Conservation (phyloP, 2,113 vertebrate genomes). For the Xiphophorus maculatus region DNA sequence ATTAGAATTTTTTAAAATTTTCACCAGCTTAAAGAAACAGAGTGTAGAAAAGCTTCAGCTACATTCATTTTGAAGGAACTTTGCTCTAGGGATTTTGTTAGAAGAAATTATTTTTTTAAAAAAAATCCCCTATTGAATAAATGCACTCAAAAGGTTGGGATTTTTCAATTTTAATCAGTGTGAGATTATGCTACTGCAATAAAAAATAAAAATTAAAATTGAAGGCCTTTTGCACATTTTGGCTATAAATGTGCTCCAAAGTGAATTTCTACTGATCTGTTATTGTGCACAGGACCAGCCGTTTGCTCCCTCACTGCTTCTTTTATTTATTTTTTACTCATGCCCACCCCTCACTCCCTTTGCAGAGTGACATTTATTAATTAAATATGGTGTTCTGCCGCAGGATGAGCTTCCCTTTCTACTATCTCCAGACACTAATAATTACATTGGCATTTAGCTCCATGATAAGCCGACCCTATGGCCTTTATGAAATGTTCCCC, state of each 20-base stretch:
- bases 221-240: too few relatives aligned
- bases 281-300: conserved; percentile 34
- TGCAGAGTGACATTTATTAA: conserved; percentile 80
- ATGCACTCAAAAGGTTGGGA: too few relatives aligned
- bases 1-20: too few relatives aligned
- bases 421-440: conserved; percentile 80
- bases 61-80: too few relatives aligned
- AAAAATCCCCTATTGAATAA: too few relatives aligned
- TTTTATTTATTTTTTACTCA: conserved; percentile 27
- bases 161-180: too few relatives aligned
- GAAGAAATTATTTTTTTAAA: too few relatives aligned
- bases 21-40: too few relatives aligned
- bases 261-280: conserved; percentile 21
- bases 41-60: too few relatives aligned
- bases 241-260: background rate
- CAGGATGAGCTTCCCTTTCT: conserved; percentile 71
- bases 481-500: conserved; percentile 79
- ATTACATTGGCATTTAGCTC: conserved; percentile 83
- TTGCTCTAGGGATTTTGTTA: too few relatives aligned
- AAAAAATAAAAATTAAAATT: too few relatives aligned
- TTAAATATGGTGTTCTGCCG: conserved; percentile 79
- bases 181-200: too few relatives aligned
- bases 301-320: conserved; percentile 22
- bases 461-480: conserved; percentile 72
- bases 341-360: conserved; percentile 54